Evolutionary conservation across 2,113 vertebrate species (phyloP), one percentile per base, ranked within the genome.

Genomic region (Xenus cinereus): DNA sequence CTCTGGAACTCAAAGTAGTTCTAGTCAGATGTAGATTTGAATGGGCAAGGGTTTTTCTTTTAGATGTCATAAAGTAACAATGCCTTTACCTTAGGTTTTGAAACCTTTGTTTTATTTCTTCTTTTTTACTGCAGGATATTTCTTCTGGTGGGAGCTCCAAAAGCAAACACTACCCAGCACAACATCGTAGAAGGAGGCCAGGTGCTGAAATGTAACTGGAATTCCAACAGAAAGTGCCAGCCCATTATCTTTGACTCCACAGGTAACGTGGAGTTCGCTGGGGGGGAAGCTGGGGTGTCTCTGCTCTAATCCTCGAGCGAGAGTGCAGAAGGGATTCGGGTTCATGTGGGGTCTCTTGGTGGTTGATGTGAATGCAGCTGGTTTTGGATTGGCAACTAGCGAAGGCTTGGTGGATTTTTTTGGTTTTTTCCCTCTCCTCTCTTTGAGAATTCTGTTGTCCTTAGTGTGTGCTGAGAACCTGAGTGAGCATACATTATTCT

Each of bases 111-210:
- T 89, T 48, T 57, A 4, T 37, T 81, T 20, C 27, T 87, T 91
- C 51, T 59, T 96, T 64, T 67, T 94, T 68, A 64, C 64, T 91
- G 45, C 97, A 99, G 99, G 92, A 98, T 98, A 5, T 99, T 98
- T 54, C 97, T 99, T 57, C 97, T 99, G 69, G 98, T 99, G 32
- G 99, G 99, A 28, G 99, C 99, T 27, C 99, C 99, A 1, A 99
- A 99, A 96, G 99, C 99, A 11, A 99, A 99, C 97, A 98, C 98
- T 1, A 98, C 98, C 3, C 97, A 98, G 9, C 98, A 98, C 14
- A 82, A 97, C 6, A 98, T 99, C 1, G 87, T 98, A 62, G 99
- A 99, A 98, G 98, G 99, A 80, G 99, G 99, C 2, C 99, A 99
- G 2, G 99, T 99, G 46, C 99, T 98, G 92, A 99, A 98, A 69